Base-by-base conservation (phyloP, 2,797 vertebrate genomes). In the Helarctos malayanus region DNA sequence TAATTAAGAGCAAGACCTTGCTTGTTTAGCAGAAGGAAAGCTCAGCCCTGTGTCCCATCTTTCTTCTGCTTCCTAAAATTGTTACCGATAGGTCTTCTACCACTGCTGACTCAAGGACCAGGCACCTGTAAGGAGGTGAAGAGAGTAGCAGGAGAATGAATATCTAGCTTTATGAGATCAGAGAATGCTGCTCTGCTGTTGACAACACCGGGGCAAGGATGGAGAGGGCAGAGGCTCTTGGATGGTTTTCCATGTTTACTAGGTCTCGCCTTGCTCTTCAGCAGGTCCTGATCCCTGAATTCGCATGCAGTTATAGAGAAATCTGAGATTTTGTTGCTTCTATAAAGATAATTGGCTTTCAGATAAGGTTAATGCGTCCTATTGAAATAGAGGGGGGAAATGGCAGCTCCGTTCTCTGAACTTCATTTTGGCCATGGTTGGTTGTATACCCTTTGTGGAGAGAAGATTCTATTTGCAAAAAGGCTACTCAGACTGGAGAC, bases 321-420 rank as follows among this genome's bases (percentile, higher is more conserved):
- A 10, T 45, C n/a, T 65, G 89, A 35, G 54, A 61, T 18, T 56
- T 80, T 82, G 63, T 84, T 69, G 25, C 19, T 65, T n/a, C 49
- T 79, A 19, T 73, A 59, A 93, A 92, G 81, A 85, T 76, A 35
- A 82, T n/a, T 41, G 49, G 52, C 47, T 89, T 92, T 86, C 84
- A 82, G 49, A 87, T 29, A 84, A 94, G n/a, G 41, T 23, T 86
- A 49, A 78, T 78, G 35, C 75, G 21, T 68, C 73, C 71, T 41
- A 54, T 27, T 71, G 54, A 76, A 91, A 59, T 49, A 10, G 61
- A 65, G 25, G 71, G 16, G 27, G 5, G 21, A 41, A 86, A 69
- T n/a, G 65, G 49, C 57, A 63, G 49, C 54, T 32, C 57, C 21
- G 81, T 94, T 78, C 71, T 56, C 68, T 91, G 94, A 38, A 56